Evolutionary conservation across 2,113 vertebrate genomes (phyloP).

Genomic region (Oncorhynchus clarkii): DNA sequence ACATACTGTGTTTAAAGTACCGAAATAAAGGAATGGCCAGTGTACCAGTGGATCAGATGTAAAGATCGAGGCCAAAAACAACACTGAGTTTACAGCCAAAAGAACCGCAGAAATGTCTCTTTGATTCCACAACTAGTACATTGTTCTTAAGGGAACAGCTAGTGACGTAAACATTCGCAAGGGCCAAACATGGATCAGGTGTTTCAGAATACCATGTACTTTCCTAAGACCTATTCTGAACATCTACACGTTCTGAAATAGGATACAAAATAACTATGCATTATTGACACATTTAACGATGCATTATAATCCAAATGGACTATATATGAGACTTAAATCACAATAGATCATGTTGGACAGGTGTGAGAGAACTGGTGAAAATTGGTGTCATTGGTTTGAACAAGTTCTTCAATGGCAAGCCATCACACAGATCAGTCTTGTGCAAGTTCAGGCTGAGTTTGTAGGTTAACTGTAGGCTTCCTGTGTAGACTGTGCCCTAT

Average conservation of each 20-base stretch:
- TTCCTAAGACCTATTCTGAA: too few relatives aligned
- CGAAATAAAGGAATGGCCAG: conserved; percentile 40
- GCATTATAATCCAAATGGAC: too few relatives aligned
- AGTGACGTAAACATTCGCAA: not conserved
- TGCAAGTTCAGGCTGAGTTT: not conserved
- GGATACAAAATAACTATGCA: too few relatives aligned
- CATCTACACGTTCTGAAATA: too few relatives aligned
- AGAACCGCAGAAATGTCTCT: conserved; percentile 19
- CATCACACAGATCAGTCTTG: not conserved
- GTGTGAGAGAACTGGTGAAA: too few relatives aligned
- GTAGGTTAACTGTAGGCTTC: too few relatives aligned
- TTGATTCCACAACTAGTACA: conserved; percentile 12
- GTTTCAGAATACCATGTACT: not conserved
- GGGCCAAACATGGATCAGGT: not conserved
- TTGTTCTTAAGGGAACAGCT: not conserved
- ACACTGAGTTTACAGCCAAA: conserved; percentile 27
- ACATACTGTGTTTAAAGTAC: conserved; percentile 29
- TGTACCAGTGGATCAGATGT: conserved; percentile 42
- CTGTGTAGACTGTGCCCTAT: too few relatives aligned
- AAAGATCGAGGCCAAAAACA: conserved; percentile 48
- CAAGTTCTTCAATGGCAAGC: not conserved
- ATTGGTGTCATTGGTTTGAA: not conserved
- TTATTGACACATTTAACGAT: too few relatives aligned
- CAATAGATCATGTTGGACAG: too few relatives aligned
- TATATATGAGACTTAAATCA: too few relatives aligned